Percentiles rank a stretch among this genome's conserved stretches.
phyloP scores from a whole-genome alignment of 2,113 vertebrate genomes.

The Himantopus leucocephalus region DNA sequence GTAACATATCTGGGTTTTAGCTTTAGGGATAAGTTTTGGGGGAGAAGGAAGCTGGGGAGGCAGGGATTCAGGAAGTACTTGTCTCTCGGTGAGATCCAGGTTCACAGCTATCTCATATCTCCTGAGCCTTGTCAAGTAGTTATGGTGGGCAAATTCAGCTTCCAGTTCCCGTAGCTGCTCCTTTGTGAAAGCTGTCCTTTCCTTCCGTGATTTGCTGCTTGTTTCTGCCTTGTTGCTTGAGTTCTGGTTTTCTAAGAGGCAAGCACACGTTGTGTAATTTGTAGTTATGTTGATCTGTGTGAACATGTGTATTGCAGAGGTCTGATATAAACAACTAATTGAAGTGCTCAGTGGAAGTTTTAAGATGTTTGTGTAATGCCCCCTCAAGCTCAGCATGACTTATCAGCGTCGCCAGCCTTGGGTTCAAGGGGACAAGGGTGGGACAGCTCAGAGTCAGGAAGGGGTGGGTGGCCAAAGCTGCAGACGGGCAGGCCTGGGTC shows the following conservation, averaged over 20 bases:
- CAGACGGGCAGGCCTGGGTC: background rate
- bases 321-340: accelerated
- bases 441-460: background rate
- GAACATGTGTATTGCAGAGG: background rate
- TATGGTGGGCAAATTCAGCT: constrained; percentile 94
- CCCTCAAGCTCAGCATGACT: background rate
- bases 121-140: constrained; percentile 93
- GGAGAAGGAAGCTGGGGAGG: background rate
- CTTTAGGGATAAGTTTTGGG: background rate
- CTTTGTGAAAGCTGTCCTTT: constrained; percentile 95
- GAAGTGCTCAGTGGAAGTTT: background rate
- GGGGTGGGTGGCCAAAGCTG: background rate
- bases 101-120: constrained; percentile 98
- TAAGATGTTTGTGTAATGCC: background rate
- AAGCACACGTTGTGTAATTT: background rate
- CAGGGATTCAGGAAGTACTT: constrained; percentile 73
- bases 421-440: background rate
- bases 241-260: constrained; percentile 79
- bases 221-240: constrained; percentile 77
- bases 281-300: background rate
- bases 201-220: constrained; percentile 89
- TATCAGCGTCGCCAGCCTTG: background rate
- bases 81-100: constrained; percentile 95
- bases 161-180: constrained; percentile 95
- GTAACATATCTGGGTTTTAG: background rate